A percentile compares a stretch with the other conserved stretches of the same genome.
These are phyloP conservation scores for Sialia sialis DNA, from an alignment of 2,113 vertebrate species.

Conservation along the genomic window DNA sequence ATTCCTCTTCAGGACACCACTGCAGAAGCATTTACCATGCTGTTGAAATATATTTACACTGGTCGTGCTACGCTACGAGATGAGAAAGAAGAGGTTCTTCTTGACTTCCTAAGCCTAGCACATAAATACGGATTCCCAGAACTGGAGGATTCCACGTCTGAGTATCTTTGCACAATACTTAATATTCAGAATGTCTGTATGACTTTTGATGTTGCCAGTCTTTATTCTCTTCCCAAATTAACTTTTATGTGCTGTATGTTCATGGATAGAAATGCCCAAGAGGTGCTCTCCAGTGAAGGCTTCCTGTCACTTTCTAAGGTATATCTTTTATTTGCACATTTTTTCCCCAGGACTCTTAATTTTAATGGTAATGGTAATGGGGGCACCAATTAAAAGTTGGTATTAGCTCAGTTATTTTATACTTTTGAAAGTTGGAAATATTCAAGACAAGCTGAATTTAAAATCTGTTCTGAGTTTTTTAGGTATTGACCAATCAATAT, in stretches of 20 bases:
- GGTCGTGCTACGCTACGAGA: constrained; percentile 91
- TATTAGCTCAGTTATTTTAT: background rate
- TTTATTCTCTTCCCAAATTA: constrained; percentile 89
- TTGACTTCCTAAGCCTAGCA: constrained; percentile 94
- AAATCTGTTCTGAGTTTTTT: background rate
- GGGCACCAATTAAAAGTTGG: background rate
- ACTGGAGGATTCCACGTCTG: constrained; percentile 92
- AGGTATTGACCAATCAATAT: background rate
- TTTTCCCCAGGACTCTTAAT: background rate
- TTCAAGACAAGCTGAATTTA: background rate
- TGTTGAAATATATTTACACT: constrained; percentile 95
- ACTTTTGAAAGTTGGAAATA: background rate
- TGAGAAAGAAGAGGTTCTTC: constrained; percentile 90
- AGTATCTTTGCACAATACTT: constrained; percentile 94
- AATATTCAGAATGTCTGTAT: constrained; percentile 94
- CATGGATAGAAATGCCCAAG: constrained; percentile 93
- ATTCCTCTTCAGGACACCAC: constrained; percentile 92
- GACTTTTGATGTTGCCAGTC: constrained; percentile 96
- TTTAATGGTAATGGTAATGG: background rate
- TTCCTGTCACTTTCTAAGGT: constrained; percentile 95
- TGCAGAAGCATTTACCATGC: constrained; percentile 94
- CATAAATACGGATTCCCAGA: constrained; percentile 97
- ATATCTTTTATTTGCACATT: background rate
- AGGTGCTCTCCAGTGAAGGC: constrained; percentile 89
- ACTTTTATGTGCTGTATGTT: constrained; percentile 92